These are phyloP conservation scores for Hirtodrosophila histrioides DNA, from an alignment of 2,888 invertebrate species.

Conservation along the genomic window DNA sequence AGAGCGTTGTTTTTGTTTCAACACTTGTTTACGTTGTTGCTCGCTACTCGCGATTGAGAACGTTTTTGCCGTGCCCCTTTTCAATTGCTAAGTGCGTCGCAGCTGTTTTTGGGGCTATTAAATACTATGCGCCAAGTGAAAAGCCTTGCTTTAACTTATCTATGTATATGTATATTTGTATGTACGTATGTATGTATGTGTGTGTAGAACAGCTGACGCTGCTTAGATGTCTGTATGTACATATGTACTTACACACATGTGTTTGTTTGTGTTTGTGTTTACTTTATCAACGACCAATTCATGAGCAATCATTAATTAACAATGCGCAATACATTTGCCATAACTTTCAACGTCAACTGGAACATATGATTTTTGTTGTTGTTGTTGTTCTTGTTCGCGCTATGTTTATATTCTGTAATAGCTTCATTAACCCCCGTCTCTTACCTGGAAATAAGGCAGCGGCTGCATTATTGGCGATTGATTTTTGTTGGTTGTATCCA, in stretches of 20 bases:
- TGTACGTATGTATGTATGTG: background rate
- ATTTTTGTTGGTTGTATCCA: constrained; percentile 51
- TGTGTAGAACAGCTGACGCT: no score
- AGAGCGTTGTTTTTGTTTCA: constrained; percentile 9
- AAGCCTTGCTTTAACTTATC: constrained; percentile 23
- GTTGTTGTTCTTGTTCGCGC: background rate
- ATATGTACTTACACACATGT: background rate
- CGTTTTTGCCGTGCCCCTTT: constrained; percentile 58
- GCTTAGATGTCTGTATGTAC: background rate
- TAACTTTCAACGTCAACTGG: constrained; percentile 17
- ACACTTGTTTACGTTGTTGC: constrained; percentile 23
- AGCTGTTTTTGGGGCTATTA: constrained; percentile 40
- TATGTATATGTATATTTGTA: background rate
- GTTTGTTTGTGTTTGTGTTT: background rate
- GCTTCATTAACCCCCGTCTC: constrained; percentile 17
- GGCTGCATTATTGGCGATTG: constrained; percentile 82
- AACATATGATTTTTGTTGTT: constrained; percentile 32
- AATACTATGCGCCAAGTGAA: constrained; percentile 2
- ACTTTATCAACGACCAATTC: constrained; percentile 43
- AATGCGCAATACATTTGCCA: constrained; percentile 55
- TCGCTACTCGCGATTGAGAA: constrained; percentile 13
- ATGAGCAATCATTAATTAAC: constrained; percentile 34
- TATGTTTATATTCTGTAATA: constrained; percentile 1
- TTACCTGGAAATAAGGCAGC: constrained; percentile 80
- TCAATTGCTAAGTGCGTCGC: constrained; percentile 49